phyloP scores from a whole-genome alignment of 2,888 invertebrate species.

The Drosophila antonietae region DNA sequence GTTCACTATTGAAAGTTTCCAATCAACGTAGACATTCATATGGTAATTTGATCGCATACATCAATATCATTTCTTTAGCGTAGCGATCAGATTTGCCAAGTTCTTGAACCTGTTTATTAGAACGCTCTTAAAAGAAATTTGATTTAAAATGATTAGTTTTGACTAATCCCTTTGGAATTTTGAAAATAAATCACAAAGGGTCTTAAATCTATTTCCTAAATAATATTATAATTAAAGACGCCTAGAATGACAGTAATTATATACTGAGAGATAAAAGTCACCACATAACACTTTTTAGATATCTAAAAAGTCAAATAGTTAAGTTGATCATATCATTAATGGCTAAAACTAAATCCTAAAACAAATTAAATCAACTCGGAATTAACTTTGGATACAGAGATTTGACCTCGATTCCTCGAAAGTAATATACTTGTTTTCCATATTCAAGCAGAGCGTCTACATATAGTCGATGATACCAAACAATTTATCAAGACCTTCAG shows the following conservation, averaged over 20 bases:
- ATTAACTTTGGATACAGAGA: neutral
- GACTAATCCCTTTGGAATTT: neutral
- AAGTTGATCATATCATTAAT: neutral
- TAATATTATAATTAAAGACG: neutral
- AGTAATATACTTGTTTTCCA: neutral
- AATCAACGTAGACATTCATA: conserved; percentile 51
- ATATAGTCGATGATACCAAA: conserved; percentile 25
- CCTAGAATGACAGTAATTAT: neutral
- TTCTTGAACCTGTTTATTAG: conserved; percentile 39
- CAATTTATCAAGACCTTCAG: conserved; percentile 61
- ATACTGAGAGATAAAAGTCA: neutral
- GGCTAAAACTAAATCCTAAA: neutral
- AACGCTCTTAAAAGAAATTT: conserved; percentile 9
- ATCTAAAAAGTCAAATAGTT: neutral
- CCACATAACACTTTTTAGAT: neutral
- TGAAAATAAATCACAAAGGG: neutral
- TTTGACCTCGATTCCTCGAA: neutral
- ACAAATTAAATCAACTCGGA: neutral
- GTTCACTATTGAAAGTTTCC: conserved; percentile 44
- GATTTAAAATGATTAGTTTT: conserved; percentile 1
- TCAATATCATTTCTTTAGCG: conserved; percentile 13
- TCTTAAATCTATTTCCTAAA: neutral
- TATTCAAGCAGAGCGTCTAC: neutral
- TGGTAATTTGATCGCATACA: conserved; percentile 52
- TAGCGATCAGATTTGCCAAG: conserved; percentile 18